Evolutionary conservation across 2,113 vertebrate genomes (phyloP), one percentile per base, ranked within the genome.

Genomic region (Microtus oregoni): DNA sequence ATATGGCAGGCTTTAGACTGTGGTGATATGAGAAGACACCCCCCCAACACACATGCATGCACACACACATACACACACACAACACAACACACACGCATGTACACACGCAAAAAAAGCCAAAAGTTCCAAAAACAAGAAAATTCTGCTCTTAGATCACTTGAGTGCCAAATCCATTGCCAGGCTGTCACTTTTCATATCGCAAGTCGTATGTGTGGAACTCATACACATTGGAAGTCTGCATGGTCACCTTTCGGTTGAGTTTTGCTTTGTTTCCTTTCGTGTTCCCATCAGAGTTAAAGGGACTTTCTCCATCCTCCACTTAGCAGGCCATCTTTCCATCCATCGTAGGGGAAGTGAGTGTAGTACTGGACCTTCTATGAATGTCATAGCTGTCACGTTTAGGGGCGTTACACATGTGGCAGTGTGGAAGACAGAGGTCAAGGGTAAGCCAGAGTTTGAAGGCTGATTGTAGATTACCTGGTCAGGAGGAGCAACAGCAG

Each of bases 251-350:
- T 72, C 9, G 19, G 30, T 61, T 70, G 47, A 41, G 7, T 38
- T 50, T 28, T 65, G 19, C 19, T 79, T 63, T 68, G 7, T 75
- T 67, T 65, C 68, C 63, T 38, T 38, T 73, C 3, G 38, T 55
- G 4, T 89, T 83, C 14, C 38, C 38, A 20, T 76, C 8, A 86
- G 82, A 77, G 52, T 58, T 75, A 19, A 94, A 75, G 24, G 20
- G 19, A 50, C 5, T 47, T 28, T 68, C 22, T 35, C 93, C 70
- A 8, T 58, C 86, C 70, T 96, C 61, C 77, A 94, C 85, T 95
- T 5, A 44, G 72, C 30, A 78, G 32, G 28, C 52, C 67, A 47
- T 90, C 44, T 83, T 89, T 91, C 47, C 52, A 73, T 90, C 67
- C 47, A 88, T 17, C 30, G 7, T 14, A 20, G 19, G 41, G 41